Evolutionary conservation across 92 coral and sea anemone genomes (phyloP).

Genomic region (Hydrozoanthus gracilis): DNA sequence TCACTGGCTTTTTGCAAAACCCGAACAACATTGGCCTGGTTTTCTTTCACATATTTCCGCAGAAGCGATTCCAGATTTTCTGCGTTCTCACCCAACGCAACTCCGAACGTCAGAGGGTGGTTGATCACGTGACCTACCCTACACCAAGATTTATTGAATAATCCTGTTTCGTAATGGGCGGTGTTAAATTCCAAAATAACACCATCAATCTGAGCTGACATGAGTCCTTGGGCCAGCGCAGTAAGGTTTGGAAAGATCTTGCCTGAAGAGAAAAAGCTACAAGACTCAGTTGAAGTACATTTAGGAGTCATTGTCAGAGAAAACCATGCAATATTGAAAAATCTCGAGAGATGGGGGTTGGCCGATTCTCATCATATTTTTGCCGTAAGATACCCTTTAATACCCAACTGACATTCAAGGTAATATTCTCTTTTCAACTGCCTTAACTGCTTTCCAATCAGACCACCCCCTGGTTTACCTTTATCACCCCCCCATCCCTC

Average conservation of each 20-base stretch:
- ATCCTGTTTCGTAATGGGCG: neutral
- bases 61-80: neutral
- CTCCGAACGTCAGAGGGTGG: slow-evolving; percentile 2
- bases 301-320: too few relatives aligned
- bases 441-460: too few relatives aligned
- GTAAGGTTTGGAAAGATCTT: neutral
- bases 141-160: neutral
- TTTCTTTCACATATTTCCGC: neutral
- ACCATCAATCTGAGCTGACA: neutral
- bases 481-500: too few relatives aligned
- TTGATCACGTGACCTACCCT: neutral
- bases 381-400: too few relatives aligned
- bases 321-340: too few relatives aligned
- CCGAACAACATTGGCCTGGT: neutral
- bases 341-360: too few relatives aligned
- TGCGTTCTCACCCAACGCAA: neutral
- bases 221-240: neutral
- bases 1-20: neutral
- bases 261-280: neutral
- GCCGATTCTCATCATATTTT: too few relatives aligned
- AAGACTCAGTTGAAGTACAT: too few relatives aligned
- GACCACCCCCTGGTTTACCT: too few relatives aligned
- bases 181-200: neutral
- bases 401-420: too few relatives aligned
- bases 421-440: too few relatives aligned